Percentiles rank a stretch among this genome's conserved stretches.
phyloP scores from a whole-genome alignment of 2,797 vertebrate species.

The Pangasius sanitwongsei region DNA sequence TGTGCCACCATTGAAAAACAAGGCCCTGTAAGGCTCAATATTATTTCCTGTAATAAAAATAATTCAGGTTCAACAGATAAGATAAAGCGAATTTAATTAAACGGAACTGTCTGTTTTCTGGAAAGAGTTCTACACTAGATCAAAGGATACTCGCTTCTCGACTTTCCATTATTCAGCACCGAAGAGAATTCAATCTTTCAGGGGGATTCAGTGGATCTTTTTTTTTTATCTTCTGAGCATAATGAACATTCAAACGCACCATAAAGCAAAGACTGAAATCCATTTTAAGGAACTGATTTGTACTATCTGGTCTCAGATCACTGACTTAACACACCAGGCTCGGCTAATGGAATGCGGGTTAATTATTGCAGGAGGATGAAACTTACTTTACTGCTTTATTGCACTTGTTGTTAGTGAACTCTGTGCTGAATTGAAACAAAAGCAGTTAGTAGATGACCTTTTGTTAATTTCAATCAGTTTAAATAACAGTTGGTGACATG shows the following conservation, averaged over 20 bases:
- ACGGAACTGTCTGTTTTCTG: neutral
- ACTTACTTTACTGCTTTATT: neutral
- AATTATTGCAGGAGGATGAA: neutral
- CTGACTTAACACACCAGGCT: neutral
- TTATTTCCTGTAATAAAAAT: constrained; percentile 20
- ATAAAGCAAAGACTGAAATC: neutral
- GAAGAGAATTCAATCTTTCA: neutral
- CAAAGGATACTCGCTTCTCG: neutral
- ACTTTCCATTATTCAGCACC: neutral
- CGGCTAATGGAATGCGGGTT: neutral
- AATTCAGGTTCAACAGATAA: neutral
- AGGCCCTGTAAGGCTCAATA: neutral
- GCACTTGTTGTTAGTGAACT: neutral
- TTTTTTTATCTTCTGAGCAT: neutral
- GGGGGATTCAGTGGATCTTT: neutral
- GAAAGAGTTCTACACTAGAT: neutral
- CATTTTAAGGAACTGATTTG: neutral
- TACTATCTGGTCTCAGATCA: neutral
- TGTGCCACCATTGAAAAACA: neutral
- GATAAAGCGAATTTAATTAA: constrained; percentile 5
- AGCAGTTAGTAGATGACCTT: neutral
- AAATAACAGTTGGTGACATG: neutral
- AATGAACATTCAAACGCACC: neutral
- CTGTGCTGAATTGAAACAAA: neutral
- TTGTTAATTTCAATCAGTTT: neutral